Conservation (phyloP, 2,113 vertebrate genomes). For the Paratilapia polleni region DNA sequence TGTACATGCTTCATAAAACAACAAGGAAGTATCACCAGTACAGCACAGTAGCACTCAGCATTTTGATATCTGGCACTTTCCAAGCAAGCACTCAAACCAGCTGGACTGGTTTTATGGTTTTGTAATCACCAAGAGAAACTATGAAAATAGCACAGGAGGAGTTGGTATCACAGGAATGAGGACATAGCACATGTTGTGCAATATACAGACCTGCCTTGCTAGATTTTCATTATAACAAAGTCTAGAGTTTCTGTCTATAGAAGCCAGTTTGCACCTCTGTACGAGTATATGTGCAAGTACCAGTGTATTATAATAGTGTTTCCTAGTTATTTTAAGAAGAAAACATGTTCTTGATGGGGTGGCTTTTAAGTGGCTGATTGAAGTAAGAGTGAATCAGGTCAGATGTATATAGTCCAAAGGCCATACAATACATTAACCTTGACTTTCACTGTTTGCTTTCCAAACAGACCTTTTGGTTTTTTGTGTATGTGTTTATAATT, state of each 20-base stretch:
- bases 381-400: background rate
- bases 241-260: background rate
- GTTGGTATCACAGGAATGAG: background rate
- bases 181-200: background rate
- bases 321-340: too few species aligned
- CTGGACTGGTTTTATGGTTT: background rate
- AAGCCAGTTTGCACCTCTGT: background rate
- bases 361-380: background rate
- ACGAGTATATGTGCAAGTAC: background rate
- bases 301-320: background rate
- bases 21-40: background rate
- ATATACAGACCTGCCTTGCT: background rate
- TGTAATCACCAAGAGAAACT: background rate
- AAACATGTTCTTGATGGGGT: background rate
- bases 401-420: background rate
- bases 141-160: background rate
- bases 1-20: background rate
- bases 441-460: background rate
- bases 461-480: background rate
- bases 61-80: background rate
- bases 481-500: background rate
- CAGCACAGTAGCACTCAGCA: background rate
- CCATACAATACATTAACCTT: background rate
- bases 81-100: background rate
- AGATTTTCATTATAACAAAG: background rate